Evolutionary conservation across 2,888 invertebrate species (phyloP).

Genomic region (Omphaloscelis lunosa): DNA sequence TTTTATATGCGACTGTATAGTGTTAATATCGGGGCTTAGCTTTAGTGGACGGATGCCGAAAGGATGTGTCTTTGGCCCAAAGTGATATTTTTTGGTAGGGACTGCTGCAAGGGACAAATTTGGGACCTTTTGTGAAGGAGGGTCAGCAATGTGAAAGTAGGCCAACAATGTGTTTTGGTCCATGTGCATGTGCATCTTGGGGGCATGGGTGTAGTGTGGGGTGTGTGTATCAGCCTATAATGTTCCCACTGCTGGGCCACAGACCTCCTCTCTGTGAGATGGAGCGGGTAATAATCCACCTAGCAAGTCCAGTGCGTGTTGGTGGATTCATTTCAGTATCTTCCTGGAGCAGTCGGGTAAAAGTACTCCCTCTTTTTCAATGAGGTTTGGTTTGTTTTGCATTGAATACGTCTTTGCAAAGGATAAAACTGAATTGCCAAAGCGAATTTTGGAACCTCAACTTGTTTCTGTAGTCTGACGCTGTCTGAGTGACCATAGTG

Average conservation of each 20-base stretch:
- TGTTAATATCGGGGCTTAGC: constrained; percentile 44
- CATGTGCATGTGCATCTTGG: too few relatives aligned
- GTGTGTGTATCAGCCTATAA: too few relatives aligned
- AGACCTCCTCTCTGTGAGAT: too few relatives aligned
- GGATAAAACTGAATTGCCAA: background rate
- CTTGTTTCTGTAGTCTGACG: background rate
- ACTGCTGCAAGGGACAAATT: background rate
- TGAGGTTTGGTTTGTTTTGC: background rate
- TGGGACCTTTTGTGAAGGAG: background rate
- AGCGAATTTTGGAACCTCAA: too few relatives aligned
- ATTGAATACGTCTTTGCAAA: background rate
- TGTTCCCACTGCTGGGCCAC: too few relatives aligned
- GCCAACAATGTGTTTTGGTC: background rate
- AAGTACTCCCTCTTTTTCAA: background rate
- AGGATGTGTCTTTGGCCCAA: background rate
- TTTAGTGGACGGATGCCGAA: constrained; percentile 48
- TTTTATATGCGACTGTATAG: constrained; percentile 54
- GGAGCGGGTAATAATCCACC: too few relatives aligned
- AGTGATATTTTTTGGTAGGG: background rate
- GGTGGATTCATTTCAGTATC: too few relatives aligned
- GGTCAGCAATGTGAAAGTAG: too few relatives aligned
- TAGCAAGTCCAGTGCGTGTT: too few relatives aligned
- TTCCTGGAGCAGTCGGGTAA: background rate
- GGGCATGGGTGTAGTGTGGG: too few relatives aligned
- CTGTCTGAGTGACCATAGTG: background rate